Conservation (phyloP, 1,140 invertebrate species). For the Proales similis region DNA sequence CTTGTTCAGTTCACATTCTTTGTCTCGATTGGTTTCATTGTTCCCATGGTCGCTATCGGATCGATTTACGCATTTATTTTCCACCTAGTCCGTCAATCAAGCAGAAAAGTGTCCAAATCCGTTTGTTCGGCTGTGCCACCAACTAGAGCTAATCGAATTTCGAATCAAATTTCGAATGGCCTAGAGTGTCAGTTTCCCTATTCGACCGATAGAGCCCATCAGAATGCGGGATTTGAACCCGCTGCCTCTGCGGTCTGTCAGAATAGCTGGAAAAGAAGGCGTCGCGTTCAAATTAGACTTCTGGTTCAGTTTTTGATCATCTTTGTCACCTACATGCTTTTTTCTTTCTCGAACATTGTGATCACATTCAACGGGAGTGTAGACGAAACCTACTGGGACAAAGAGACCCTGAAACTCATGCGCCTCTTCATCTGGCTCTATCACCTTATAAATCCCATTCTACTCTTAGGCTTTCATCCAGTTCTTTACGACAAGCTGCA, state of each 20-base stretch:
- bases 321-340: conserved; percentile 13
- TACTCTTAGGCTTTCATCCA: conserved; percentile 27
- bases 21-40: neutral
- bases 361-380: conserved; percentile 17
- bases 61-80: conserved; percentile 4
- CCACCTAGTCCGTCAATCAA: too few species aligned
- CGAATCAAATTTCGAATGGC: too few species aligned
- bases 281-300: conserved; percentile 2
- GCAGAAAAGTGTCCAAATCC: neutral
- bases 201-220: too few species aligned
- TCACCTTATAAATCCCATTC: conserved; percentile 18
- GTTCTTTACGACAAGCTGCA: conserved; percentile 14
- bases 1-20: conserved; percentile 4
- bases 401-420: neutral
- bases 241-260: neutral
- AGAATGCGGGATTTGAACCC: too few species aligned
- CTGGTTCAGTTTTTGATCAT: conserved; percentile 26
- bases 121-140: too few species aligned
- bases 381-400: conserved; percentile 10
- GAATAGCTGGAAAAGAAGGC: neutral
- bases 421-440: conserved; percentile 13
- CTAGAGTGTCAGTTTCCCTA: too few species aligned
- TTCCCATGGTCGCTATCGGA: conserved; percentile 1
- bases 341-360: conserved; percentile 31
- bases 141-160: too few species aligned